Evolutionary conservation across 2,113 vertebrate species (phyloP).

Genomic region (Rhombomys opimus): DNA sequence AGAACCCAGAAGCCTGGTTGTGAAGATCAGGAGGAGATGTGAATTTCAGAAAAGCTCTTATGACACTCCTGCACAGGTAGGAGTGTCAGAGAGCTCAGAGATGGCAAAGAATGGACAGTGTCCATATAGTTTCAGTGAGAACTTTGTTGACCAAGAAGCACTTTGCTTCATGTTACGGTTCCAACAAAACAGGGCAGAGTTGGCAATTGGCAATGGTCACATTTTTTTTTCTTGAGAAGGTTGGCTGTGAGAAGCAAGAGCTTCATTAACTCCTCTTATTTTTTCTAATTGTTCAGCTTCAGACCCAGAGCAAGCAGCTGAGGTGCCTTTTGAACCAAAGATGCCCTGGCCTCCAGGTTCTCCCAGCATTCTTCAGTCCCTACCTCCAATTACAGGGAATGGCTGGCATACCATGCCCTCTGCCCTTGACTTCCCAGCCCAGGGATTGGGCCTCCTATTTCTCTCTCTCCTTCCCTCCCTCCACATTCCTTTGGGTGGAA

Average conservation of each 20-base stretch:
- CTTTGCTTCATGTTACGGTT: not conserved
- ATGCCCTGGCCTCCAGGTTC: too few relatives aligned
- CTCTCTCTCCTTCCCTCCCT: too few relatives aligned
- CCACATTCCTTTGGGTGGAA: too few relatives aligned
- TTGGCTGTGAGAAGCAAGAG: not conserved
- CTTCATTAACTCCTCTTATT: not conserved
- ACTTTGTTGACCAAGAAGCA: not conserved
- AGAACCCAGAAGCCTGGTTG: not conserved
- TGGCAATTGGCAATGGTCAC: not conserved
- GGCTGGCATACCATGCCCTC: too few relatives aligned
- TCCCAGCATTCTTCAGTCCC: too few relatives aligned
- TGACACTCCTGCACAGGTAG: not conserved
- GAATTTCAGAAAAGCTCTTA: not conserved
- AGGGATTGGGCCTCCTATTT: too few relatives aligned
- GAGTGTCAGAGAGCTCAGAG: not conserved
- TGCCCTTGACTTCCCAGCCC: too few relatives aligned
- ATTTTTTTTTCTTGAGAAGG: not conserved
- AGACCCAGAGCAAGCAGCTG: too few relatives aligned
- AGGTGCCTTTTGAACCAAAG: too few relatives aligned
- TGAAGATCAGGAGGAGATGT: not conserved
- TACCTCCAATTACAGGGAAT: too few relatives aligned
- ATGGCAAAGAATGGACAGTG: not conserved
- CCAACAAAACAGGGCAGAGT: not conserved
- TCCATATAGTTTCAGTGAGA: not conserved
- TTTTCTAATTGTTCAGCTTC: not conserved